Base-by-base conservation (phyloP, 2,113 vertebrate genomes). In the Oryzias melastigma region DNA sequence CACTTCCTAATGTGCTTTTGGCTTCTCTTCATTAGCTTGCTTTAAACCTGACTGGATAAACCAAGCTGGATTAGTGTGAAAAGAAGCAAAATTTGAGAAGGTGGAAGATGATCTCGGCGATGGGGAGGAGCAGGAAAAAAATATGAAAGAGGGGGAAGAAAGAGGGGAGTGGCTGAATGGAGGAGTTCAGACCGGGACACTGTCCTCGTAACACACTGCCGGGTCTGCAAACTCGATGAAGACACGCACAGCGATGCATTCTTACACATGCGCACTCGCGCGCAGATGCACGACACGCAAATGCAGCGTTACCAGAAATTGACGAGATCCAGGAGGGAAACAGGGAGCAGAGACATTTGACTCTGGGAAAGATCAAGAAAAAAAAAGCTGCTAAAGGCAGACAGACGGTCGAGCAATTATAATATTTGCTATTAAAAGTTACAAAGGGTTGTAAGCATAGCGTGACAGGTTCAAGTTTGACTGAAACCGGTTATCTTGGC, bases 181-280 rank as follows among this genome's bases (percentile, higher is more conserved):
- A 14, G 1, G 43, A 78, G 88, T 87, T 90, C 84, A 80, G 6
- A 57, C 18, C 48, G 82, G 89, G 87, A 88, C 82, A 45, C 64
- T 63, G 77, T 75, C 77, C 85, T 82, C 29, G 75, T 19, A 68
- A 62, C 58, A 78, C 77, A 72, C 58, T 7, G 0, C 19, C 46
- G 52, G 52, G 27, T 24, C 22, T 43, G 49, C 24, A 63, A 45
- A 49, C 55, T n/a, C 44, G 57, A 47, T 13, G 54, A 51, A 27
- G 45, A 64, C 16, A 60, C 27, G 40, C 4, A 35, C 52, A 53
- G 20, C 60, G 47, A 20, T 4, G 3, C 56, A 61, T 45, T 56
- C 54, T 19, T 35, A 22, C 29, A 74, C 44, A 35, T 35, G 35
- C 65, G 47, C 49, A 54, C 41, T 52, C 47, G 49, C 15, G 41